Conservation (phyloP, 2,888 invertebrate genomes). For the Calliscelio sp. region DNA sequence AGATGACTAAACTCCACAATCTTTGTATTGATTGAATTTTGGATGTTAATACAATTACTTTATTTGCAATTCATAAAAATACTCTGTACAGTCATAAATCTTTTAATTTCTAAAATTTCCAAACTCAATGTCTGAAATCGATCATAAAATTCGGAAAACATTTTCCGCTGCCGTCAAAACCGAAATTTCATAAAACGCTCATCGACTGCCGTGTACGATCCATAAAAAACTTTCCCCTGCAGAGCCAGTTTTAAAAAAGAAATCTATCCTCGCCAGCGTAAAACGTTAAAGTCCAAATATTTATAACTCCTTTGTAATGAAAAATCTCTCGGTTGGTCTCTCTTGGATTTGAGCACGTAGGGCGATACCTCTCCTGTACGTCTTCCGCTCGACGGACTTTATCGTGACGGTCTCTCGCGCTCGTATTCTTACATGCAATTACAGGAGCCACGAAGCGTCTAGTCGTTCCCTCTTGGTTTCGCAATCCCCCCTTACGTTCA, state of each 20-base stretch:
- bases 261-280: neutral
- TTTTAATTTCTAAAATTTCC: no score
- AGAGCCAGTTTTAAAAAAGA: slow-evolving; percentile 22
- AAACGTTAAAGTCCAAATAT: slow-evolving; percentile 50
- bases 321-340: slow-evolving; percentile 14
- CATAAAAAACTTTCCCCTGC: neutral
- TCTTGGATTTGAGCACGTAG: neutral
- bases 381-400: slow-evolving; percentile 61
- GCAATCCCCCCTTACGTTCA: slow-evolving; percentile 50
- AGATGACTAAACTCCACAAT: no score
- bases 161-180: no score
- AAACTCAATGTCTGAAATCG: no score
- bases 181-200: no score
- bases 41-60: no score
- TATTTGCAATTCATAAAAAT: no score
- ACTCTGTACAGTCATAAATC: no score
- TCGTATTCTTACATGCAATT: slow-evolving; percentile 71
- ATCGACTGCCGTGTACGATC: neutral
- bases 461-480: slow-evolving; percentile 37
- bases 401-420: slow-evolving; percentile 55
- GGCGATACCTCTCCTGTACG: slow-evolving; percentile 27
- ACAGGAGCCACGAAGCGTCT: slow-evolving; percentile 63
- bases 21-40: no score
- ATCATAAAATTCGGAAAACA: no score
- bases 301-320: slow-evolving; percentile 43